A percentile compares a stretch with the other conserved stretches of the same genome.
These are phyloP conservation scores for Pogonognathellus flavescens DNA, from an alignment of 1,140 invertebrate genomes.

Conservation along the genomic window DNA sequence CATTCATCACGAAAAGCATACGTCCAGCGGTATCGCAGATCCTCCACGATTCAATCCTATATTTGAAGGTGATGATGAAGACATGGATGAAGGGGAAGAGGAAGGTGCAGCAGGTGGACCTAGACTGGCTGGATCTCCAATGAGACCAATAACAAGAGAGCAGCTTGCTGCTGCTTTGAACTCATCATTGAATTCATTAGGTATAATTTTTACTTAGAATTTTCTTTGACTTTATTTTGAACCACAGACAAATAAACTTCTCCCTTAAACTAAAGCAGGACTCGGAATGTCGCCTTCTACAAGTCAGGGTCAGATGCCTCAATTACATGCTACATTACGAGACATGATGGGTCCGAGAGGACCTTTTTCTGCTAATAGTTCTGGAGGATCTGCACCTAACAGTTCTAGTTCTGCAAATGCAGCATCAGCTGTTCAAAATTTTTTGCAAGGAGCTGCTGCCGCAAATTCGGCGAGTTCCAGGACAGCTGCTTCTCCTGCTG, in stretches of 20 bases:
- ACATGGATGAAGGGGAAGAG: constrained; percentile 61
- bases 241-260: not conserved
- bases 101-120: constrained; percentile 1
- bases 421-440: not conserved
- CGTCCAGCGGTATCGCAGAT: not conserved
- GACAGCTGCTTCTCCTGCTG: not conserved
- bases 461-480: not conserved
- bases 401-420: not conserved
- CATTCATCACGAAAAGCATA: constrained; percentile 52
- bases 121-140: constrained; percentile 2
- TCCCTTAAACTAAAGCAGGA: not conserved
- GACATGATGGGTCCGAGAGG: not conserved
- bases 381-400: not conserved
- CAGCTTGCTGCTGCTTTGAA: constrained; percentile 61
- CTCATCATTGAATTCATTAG: constrained; percentile 22
- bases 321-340: not conserved
- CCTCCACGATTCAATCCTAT: constrained; percentile 35
- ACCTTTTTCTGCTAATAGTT: not conserved
- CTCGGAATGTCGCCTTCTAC: not conserved
- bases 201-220: constrained; percentile 8
- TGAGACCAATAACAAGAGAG: constrained; percentile 60
- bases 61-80: constrained; percentile 62
- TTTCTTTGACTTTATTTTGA: too few species aligned
- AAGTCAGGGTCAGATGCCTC: not conserved
- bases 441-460: constrained; percentile 11